These are phyloP conservation scores for Falco peregrinus DNA, from an alignment of 2,797 vertebrate genomes.

Conservation along the genomic window DNA sequence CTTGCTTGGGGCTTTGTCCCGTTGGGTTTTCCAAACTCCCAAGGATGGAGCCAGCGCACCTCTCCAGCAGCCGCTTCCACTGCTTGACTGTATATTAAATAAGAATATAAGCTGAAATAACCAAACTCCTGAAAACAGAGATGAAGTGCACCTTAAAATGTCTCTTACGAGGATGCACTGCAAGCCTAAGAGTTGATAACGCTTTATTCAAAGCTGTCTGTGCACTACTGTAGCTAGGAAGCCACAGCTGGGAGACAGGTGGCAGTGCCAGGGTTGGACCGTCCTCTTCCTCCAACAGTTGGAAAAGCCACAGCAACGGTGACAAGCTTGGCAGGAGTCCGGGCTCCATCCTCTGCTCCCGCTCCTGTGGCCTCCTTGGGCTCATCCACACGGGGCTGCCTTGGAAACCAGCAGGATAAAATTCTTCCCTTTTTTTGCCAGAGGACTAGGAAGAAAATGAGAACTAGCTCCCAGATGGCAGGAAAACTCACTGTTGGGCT, in stretches of 20 bases:
- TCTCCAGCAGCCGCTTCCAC: background rate
- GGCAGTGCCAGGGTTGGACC: background rate
- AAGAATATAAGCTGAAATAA: background rate
- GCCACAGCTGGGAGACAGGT: background rate
- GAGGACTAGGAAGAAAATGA: background rate
- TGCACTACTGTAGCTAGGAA: background rate
- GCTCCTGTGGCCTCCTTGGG: background rate
- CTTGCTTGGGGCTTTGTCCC: background rate
- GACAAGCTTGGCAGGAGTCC: background rate
- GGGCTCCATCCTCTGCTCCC: background rate
- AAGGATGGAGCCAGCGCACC: background rate
- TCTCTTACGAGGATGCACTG: background rate
- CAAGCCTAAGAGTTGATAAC: background rate
- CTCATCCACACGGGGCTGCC: background rate
- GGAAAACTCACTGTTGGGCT: background rate
- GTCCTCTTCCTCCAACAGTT: fast-evolving
- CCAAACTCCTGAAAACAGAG: background rate
- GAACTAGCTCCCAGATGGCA: background rate
- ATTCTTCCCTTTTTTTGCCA: background rate
- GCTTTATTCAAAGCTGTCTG: background rate
- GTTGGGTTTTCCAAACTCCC: background rate
- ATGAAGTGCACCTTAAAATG: background rate
- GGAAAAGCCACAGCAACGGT: background rate
- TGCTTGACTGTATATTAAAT: background rate
- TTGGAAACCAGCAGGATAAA: background rate